Evolutionary conservation across 2,113 vertebrate genomes (phyloP).

Genomic region (Entomyzon cyanotis): DNA sequence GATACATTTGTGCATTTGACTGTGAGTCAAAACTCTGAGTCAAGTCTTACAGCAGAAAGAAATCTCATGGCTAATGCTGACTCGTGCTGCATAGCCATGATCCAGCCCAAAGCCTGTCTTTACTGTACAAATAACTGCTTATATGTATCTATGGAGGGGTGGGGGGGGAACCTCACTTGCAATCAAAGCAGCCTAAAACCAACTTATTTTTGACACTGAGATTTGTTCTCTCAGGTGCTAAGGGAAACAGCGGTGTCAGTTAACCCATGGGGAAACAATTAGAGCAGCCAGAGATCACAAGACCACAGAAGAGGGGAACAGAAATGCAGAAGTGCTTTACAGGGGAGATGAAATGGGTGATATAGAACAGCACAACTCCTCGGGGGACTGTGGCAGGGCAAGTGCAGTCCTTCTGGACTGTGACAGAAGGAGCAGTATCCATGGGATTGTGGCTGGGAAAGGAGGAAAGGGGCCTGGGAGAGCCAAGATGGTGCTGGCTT

Average conservation of each 20-base stretch:
- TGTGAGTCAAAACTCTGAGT: background rate
- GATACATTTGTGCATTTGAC: background rate
- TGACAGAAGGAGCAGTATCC: background rate
- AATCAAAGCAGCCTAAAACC: background rate
- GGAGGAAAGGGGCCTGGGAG: background rate
- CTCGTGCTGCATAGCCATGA: fast-evolving
- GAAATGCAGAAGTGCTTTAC: background rate
- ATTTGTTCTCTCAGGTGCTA: background rate
- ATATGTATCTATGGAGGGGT: background rate
- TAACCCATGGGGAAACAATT: background rate
- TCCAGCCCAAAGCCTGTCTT: background rate
- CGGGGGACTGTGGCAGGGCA: background rate
- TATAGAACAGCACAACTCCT: background rate
- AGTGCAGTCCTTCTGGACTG: fast-evolving
- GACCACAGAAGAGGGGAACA: background rate
- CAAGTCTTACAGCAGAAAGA: background rate
- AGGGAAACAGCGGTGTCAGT: background rate
- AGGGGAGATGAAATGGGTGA: background rate
- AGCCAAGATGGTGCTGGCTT: background rate
- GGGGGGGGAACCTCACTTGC: background rate
- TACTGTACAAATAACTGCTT: background rate
- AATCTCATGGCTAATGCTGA: background rate
- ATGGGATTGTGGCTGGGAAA: fast-evolving
- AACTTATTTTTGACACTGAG: background rate
- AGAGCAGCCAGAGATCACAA: background rate